Percentiles rank a stretch among this genome's conserved stretches.
Evolutionary conservation across 2,797 vertebrate genomes (phyloP).

Genomic region (Ciconia nigra): DNA sequence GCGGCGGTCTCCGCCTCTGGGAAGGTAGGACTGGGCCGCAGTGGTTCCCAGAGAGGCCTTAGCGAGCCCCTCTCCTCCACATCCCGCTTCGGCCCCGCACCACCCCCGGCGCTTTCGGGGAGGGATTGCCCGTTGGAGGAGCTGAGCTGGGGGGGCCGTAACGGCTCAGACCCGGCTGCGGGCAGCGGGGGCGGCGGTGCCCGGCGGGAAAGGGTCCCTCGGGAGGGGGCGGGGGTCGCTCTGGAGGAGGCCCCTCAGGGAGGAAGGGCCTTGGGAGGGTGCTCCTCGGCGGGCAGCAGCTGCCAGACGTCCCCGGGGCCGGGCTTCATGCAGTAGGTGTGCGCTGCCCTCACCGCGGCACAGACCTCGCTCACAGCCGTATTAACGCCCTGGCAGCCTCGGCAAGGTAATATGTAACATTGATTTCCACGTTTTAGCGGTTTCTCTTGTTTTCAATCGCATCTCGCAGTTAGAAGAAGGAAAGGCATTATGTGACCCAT

Average conservation of each 20-base stretch:
- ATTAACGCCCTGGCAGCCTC: not conserved
- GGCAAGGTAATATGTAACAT: not conserved
- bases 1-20: not conserved
- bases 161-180: not conserved
- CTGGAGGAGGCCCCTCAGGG: not conserved
- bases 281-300: not conserved
- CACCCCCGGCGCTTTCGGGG: not conserved
- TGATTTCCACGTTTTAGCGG: not conserved
- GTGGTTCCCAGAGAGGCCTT: not conserved
- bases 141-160: not conserved
- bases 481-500: not conserved
- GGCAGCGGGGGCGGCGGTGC: not conserved
- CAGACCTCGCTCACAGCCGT: not conserved
- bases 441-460: not conserved
- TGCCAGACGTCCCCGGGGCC: not conserved
- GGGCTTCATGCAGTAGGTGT: not conserved
- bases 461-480: not conserved
- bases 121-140: not conserved
- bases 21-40: slow-evolving; percentile 28
- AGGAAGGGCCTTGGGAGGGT: not conserved
- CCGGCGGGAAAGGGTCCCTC: not conserved
- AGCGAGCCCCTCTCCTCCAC: not conserved
- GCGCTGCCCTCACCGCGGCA: not conserved
- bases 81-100: not conserved
- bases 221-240: not conserved